These are phyloP conservation scores for Thamnophis elegans DNA, from an alignment of 2,797 vertebrate genomes.

Conservation along the genomic window DNA sequence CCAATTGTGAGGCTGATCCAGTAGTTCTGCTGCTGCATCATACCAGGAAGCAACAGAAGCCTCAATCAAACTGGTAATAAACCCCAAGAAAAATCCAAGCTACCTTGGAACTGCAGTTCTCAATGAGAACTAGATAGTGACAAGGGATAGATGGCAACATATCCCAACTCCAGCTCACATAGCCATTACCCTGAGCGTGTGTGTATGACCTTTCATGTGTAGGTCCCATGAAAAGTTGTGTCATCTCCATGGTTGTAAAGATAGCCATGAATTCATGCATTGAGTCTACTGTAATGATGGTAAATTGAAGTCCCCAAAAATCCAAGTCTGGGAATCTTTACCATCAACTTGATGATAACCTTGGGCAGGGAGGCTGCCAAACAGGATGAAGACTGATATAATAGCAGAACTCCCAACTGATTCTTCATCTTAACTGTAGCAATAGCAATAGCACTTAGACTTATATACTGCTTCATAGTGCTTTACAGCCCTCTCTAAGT, in stretches of 20 bases:
- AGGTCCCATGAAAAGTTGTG: neutral
- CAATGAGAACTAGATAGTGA: neutral
- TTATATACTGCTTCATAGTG: too few relatives aligned
- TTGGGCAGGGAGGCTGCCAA: neutral
- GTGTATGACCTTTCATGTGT: neutral
- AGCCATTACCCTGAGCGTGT: neutral
- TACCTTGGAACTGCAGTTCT: neutral
- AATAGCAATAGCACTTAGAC: too few relatives aligned
- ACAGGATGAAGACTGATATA: neutral
- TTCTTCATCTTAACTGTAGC: neutral
- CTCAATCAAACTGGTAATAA: neutral
- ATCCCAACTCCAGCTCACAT: neutral
- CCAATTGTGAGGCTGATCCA: neutral
- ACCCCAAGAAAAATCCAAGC: neutral
- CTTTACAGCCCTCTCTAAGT: too few relatives aligned
- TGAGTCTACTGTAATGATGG: neutral
- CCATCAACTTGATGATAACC: neutral
- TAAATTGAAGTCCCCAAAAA: neutral
- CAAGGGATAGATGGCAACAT: neutral
- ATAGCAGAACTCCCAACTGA: neutral
- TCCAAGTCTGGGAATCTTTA: neutral
- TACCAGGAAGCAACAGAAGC: neutral
- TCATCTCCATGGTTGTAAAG: neutral
- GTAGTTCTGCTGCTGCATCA: neutral
- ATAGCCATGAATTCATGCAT: neutral